phyloP scores from a whole-genome alignment of 2,888 invertebrate species.

The Iselma pallidipennis region DNA sequence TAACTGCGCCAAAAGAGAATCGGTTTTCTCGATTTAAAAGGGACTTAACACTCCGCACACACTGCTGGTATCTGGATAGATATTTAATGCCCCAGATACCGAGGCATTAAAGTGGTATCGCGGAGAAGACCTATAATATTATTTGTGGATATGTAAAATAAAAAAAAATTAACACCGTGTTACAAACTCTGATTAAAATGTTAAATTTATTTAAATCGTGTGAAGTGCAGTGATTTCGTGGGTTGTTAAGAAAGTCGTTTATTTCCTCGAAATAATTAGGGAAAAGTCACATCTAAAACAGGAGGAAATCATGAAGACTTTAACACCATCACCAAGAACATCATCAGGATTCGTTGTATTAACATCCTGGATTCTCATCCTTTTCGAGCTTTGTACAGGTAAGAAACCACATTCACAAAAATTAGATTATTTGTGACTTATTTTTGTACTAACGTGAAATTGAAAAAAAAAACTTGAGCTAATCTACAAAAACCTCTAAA shows the following conservation, averaged over 20 bases:
- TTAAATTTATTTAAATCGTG: slow-evolving; percentile 30
- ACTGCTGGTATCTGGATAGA: slow-evolving; percentile 45
- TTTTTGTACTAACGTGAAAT: neutral
- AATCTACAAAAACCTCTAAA: too few species aligned
- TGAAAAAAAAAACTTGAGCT: neutral
- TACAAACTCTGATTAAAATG: slow-evolving; percentile 22
- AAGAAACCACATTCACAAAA: slow-evolving; percentile 14
- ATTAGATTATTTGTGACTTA: neutral
- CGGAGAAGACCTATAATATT: slow-evolving; percentile 17
- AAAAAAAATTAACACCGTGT: slow-evolving; percentile 12
- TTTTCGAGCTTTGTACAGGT: slow-evolving; percentile 49
- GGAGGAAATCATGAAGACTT: slow-evolving; percentile 36
- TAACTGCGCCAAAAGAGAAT: slow-evolving; percentile 24
- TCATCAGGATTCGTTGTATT: slow-evolving; percentile 43
- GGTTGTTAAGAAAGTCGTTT: neutral
- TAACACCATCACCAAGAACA: slow-evolving; percentile 39
- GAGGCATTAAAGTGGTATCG: slow-evolving; percentile 24
- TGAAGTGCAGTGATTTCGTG: slow-evolving; percentile 39
- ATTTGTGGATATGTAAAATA: slow-evolving; percentile 31
- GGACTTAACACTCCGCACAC: slow-evolving; percentile 15
- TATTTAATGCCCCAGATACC: slow-evolving; percentile 46
- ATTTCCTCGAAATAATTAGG: neutral
- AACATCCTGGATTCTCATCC: slow-evolving; percentile 46
- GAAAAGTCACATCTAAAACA: neutral
- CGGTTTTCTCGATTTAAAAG: slow-evolving; percentile 26